Evolutionary conservation across 2,113 vertebrate species (phyloP).

Genomic region (Opisthocomus hoazin): DNA sequence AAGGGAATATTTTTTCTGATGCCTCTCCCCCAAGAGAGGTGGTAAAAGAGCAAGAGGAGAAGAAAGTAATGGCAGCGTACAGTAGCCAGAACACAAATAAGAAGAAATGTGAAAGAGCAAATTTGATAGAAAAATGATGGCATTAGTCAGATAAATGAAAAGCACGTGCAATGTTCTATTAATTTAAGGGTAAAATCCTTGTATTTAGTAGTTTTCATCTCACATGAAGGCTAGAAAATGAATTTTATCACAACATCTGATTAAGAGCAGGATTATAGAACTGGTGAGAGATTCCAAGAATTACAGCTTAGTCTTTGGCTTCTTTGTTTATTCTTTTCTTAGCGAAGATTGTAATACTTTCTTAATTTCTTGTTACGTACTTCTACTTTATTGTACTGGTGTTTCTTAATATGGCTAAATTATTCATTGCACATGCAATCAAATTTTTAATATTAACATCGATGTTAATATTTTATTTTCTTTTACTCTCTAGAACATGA

Average conservation of each 20-base stretch:
- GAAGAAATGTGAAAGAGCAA: neutral
- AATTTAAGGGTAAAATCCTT: neutral
- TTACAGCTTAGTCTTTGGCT: neutral
- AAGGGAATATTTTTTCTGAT: neutral
- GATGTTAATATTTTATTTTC: neutral
- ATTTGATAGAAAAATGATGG: neutral
- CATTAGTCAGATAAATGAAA: neutral
- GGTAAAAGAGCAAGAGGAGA: neutral
- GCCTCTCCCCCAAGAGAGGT: neutral
- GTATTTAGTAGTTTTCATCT: neutral
- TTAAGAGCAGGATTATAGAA: neutral
- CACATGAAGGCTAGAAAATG: neutral
- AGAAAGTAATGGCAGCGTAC: neutral
- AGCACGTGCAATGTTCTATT: neutral
- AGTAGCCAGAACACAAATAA: neutral
- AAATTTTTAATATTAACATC: neutral
- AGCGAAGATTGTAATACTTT: neutral
- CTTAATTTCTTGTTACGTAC: neutral
- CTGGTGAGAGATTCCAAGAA: neutral
- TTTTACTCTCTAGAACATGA: constrained; percentile 61
- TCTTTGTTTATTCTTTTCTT: neutral
- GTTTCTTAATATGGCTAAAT: neutral
- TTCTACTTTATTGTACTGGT: neutral
- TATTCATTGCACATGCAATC: neutral
- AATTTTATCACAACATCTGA: neutral